Percentiles rank a stretch among this genome's conserved stretches.
Evolutionary conservation across 2,797 vertebrate species (phyloP).

Genomic region (Chelon auratus): DNA sequence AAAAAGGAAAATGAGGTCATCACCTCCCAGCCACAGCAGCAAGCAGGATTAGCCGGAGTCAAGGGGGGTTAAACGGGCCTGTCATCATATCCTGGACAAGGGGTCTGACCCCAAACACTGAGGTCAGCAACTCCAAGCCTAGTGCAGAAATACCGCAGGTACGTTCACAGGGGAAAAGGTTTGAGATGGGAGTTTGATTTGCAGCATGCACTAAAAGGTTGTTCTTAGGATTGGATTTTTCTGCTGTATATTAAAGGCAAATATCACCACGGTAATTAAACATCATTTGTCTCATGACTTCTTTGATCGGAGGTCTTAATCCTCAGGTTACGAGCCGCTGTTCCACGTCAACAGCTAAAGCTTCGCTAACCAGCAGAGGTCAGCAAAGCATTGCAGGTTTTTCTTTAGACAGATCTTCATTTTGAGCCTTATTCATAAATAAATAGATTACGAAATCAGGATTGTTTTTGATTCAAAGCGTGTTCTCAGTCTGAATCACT

Average conservation of each 20-base stretch:
- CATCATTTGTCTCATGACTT: not conserved
- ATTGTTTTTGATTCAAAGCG: no score
- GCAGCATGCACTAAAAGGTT: no score
- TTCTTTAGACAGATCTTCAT: not conserved
- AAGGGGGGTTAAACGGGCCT: constrained; percentile 47
- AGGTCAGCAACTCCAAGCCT: constrained; percentile 27
- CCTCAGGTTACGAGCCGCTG: not conserved
- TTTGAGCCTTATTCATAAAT: not conserved
- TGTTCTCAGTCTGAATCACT: not conserved
- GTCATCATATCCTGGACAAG: constrained; percentile 44
- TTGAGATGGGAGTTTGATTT: not conserved
- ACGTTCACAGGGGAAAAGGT: no score
- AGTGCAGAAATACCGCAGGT: constrained; percentile 6
- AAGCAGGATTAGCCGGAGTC: constrained; percentile 24
- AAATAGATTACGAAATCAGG: no score
- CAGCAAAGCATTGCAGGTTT: constrained; percentile 42
- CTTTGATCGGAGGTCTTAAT: not conserved
- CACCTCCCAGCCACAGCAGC: constrained; percentile 25
- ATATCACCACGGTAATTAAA: no score
- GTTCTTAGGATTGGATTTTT: no score
- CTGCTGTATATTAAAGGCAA: no score
- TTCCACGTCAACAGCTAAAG: not conserved
- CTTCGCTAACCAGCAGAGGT: constrained; percentile 66
- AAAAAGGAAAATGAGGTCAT: constrained; percentile 73
- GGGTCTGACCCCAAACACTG: constrained; percentile 47